A percentile compares a stretch with the other conserved stretches of the same genome.
These are phyloP conservation scores for Crotalus adamanteus DNA, from an alignment of 2,797 vertebrate genomes.

Conservation along the genomic window DNA sequence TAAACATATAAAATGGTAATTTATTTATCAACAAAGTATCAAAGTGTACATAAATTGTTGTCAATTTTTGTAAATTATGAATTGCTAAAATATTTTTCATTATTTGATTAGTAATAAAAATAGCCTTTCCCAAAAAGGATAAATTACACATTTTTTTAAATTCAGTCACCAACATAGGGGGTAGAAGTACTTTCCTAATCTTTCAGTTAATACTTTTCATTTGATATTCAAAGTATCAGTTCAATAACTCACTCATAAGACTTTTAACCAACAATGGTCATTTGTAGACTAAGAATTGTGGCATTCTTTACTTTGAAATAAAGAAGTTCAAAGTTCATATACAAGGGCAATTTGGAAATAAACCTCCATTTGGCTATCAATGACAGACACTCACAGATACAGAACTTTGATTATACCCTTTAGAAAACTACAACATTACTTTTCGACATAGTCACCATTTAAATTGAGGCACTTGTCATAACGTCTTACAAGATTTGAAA, in stretches of 20 bases:
- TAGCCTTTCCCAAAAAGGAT: neutral
- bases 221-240: neutral
- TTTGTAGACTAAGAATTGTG: neutral
- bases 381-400: too few species aligned
- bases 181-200: neutral
- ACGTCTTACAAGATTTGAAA: too few species aligned
- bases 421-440: too few species aligned
- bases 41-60: neutral
- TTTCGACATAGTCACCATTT: too few species aligned
- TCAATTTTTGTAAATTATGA: neutral
- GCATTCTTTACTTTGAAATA: neutral
- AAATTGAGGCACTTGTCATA: too few species aligned
- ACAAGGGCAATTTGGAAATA: too few species aligned
- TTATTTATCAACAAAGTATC: neutral
- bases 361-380: too few species aligned
- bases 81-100: neutral
- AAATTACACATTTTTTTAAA: neutral
- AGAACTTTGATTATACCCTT: too few species aligned
- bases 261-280: neutral
- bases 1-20: neutral
- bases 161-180: neutral
- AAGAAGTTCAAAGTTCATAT: neutral
- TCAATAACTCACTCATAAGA: neutral
- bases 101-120: neutral
- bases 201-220: neutral